Base-by-base conservation (phyloP, 1,140 invertebrate species). In the Dreissena polymorpha region DNA sequence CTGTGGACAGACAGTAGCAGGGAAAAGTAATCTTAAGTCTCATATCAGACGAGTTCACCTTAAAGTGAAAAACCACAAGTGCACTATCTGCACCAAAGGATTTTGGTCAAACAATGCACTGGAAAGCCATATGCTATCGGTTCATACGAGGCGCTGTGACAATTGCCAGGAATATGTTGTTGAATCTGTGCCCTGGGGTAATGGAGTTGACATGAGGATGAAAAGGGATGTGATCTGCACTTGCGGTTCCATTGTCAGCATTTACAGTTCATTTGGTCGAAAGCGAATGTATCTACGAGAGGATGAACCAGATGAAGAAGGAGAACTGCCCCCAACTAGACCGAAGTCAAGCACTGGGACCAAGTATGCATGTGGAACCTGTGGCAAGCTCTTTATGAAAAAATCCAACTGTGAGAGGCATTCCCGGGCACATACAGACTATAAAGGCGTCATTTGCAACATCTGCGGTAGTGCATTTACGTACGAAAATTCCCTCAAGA, bases 331-430 rank as follows among this genome's bases (percentile, higher is more conserved):
- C 23, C 8, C 29, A 16, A 29, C 21, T 21, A 78, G 39, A 49
- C 49, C 12, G 10, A 82, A 82, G 65, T 74, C 79, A 16, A 82
- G 67, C 16, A 67, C 53, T 23, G 79, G 79, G 10, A 82, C 79
- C 18, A 82, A 82, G 49, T 82, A 82, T 82, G 79, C 79, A n/a
- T 82, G 79, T 82, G 79, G 79, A 13, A 82, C 70, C 29, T 82
- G 79, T 74, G 79, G 79, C 39, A 82, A 82, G 68, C 57, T 82
- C 57, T 82, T 82, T 29, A 73, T 82, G 79, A 82, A 82, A 55
- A 82, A 82, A 53, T 82, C 79, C 3, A 82, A 82, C n/a, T 82
- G 79, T 74, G 79, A 82, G 74, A 55, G 79, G 10, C 79, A 82
- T 82, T 82, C 79, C 10, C 27, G 79, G 18, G 79, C 79, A 51